Conservation (phyloP, 2,888 invertebrate genomes). For the Drosophila tanythrix region DNA sequence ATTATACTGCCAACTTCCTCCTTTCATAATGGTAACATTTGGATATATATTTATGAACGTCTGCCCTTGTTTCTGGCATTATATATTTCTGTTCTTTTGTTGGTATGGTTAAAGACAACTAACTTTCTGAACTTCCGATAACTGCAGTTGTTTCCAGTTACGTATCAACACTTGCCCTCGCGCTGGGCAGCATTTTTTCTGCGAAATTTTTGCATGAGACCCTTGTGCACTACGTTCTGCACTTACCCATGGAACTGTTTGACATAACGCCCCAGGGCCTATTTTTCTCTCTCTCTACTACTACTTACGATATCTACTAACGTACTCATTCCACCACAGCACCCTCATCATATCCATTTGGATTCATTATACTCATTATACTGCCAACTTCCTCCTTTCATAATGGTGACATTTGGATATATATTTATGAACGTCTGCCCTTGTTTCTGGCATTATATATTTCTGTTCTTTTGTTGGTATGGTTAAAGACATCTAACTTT, state of each 20-base stretch:
- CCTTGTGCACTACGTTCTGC: conserved; percentile 88
- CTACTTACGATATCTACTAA: conserved; percentile 6
- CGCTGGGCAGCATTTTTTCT: conserved; percentile 86
- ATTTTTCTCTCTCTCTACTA: neutral
- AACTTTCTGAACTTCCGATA: conserved; percentile 14
- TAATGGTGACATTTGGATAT: conserved; percentile 8
- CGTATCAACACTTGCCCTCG: conserved; percentile 82
- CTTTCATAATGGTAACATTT: conserved; percentile 7
- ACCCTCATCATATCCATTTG: neutral
- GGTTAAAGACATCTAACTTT: conserved; percentile 3
- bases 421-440: neutral
- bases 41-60: neutral
- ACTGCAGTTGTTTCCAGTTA: conserved; percentile 81
- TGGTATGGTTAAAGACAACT: neutral
- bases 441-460: neutral
- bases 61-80: neutral
- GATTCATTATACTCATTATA: neutral
- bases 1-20: neutral
- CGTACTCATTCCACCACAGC: conserved; percentile 1
- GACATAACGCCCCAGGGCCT: conserved; percentile 91
- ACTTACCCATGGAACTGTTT: conserved; percentile 90
- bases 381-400: neutral
- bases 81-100: neutral
- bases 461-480: neutral
- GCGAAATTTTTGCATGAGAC: conserved; percentile 87